These are phyloP conservation scores for Desmodus rotundus DNA, from an alignment of 2,113 vertebrate species.

Conservation along the genomic window DNA sequence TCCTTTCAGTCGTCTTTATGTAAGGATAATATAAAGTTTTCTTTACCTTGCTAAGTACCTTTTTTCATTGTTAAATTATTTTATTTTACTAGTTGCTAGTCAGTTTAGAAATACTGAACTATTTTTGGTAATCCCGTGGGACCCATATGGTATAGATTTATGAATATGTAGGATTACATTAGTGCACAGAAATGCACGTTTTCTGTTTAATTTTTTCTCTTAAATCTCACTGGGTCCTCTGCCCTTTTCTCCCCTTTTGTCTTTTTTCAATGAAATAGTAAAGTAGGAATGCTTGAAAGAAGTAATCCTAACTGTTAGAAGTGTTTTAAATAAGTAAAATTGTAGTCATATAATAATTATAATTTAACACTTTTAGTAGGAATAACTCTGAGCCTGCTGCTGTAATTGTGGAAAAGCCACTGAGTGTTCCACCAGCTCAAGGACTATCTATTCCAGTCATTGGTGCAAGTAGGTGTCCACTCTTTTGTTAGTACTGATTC, in stretches of 20 bases:
- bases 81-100: not conserved
- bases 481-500: not conserved
- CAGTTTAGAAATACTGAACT: not conserved
- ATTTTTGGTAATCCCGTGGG: not conserved
- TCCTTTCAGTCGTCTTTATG: not conserved
- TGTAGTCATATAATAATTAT: conserved; percentile 27
- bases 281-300: conserved; percentile 28
- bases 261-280: not conserved
- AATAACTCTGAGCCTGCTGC: conserved; percentile 42
- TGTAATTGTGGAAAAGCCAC: conserved; percentile 78
- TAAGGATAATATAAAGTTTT: not conserved
- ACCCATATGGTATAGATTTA: not conserved
- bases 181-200: not conserved
- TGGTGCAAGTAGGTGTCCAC: conserved; percentile 85
- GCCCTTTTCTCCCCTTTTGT: not conserved
- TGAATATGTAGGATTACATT: not conserved
- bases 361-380: conserved; percentile 67
- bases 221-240: not conserved
- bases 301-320: not conserved
- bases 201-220: not conserved
- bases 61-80: not conserved
- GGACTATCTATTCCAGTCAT: conserved; percentile 84
- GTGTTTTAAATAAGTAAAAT: not conserved
- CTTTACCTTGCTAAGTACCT: not conserved
- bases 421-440: conserved; percentile 70